Base-by-base conservation (phyloP, 2,797 vertebrate genomes). In the Hippoglossus hippoglossus region DNA sequence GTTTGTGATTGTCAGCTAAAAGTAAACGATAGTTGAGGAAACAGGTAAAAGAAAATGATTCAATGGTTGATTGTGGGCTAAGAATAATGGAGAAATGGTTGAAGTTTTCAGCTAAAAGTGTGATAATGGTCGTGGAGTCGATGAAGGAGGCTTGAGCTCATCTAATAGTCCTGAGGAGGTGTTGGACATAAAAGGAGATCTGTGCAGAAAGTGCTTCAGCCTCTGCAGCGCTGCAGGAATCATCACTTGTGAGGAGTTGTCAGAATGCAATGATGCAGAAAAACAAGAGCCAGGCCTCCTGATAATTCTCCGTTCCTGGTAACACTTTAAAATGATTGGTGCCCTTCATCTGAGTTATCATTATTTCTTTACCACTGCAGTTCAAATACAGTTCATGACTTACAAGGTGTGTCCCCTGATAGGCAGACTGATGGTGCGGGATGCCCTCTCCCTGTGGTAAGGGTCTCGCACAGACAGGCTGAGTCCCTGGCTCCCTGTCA, bases 401-500 rank as follows among this genome's bases (percentile, higher is more conserved):
- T 93, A 99, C 98, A 99, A 99, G 55, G 97, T 99, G 91, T 96
- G 98, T 28, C 98, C 98, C 62, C 96, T 92, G 0, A 96, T 89
- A 39, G 98, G 98, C 62, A 99, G 94, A 92, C 96, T 99, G 93
- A 98, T 90, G 39, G 97, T 98, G 46, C 96, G 96, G 0, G 97
- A 97, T 25, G 95, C 95, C 55, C 95, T 93, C 75, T 98, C 97
- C 77, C 95, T 93, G 91, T 94, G 94, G 39, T 94, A 95, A 3
- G 95, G 72, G 62, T 97, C 96, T 31, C 93, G 88, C 21, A 96
- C 60, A 5, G 95, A 93, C 77, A 96, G 92, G 74, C 95, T 95
- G 25, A 93, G 69, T 0, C 72, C 81, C 12, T 96, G 87, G 16
- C 94, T 93, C 0, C 95, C 94, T 62, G 81, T 67, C 51, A 65